Evolutionary conservation across 2,797 vertebrate genomes (phyloP).

Genomic region (Megaceryle alcyon): DNA sequence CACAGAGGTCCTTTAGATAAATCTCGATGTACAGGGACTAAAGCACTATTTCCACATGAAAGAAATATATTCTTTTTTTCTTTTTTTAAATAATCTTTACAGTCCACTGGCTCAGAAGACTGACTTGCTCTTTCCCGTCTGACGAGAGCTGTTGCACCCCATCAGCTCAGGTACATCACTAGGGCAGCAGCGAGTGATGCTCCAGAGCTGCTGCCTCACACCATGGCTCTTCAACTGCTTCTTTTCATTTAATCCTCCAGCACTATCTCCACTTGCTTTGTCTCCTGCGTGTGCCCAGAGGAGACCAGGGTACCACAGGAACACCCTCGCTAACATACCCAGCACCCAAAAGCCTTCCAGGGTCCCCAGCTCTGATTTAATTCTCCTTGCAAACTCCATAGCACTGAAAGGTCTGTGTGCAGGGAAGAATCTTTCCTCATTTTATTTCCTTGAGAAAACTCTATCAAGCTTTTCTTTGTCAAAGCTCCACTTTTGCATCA

Average conservation of each 20-base stretch:
- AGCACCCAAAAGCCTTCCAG: not conserved
- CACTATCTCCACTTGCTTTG: not conserved
- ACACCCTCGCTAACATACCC: not conserved
- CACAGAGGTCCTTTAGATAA: conserved; percentile 64
- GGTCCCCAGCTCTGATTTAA: not conserved
- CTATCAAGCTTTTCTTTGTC: not conserved
- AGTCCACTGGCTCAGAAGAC: conserved; percentile 12
- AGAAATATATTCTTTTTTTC: not conserved
- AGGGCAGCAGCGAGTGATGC: not conserved
- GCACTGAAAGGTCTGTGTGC: not conserved
- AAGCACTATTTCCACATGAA: conserved; percentile 17
- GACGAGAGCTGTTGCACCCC: not conserved
- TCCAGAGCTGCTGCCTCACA: accelerated
- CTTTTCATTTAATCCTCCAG: not conserved
- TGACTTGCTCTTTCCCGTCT: accelerated
- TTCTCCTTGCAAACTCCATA: accelerated
- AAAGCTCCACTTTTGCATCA: not conserved
- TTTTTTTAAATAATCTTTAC: not conserved
- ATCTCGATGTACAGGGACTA: not conserved
- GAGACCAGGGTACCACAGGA: not conserved
- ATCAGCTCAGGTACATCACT: not conserved
- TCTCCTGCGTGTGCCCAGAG: not conserved
- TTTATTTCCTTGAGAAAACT: not conserved
- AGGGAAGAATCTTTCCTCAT: not conserved
- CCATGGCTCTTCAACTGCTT: not conserved